Conservation (phyloP, 2,113 vertebrate species). For the Pica pica region DNA sequence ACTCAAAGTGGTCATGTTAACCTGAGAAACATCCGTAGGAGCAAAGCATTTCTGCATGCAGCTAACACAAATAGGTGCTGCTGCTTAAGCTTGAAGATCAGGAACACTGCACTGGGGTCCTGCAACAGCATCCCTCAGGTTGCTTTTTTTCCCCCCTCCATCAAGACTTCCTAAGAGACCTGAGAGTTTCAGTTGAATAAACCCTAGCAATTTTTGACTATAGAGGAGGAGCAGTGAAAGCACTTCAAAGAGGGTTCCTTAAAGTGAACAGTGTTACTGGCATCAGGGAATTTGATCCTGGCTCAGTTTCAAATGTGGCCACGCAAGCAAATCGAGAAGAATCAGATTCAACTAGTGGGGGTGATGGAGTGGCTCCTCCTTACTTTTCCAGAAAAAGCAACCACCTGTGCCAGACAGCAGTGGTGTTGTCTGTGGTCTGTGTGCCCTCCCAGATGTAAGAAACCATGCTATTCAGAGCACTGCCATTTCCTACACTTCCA, state of each 20-base stretch:
- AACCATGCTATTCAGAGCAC: not conserved
- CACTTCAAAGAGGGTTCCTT: constrained; percentile 1
- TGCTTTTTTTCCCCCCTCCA: not conserved
- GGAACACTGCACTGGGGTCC: not conserved
- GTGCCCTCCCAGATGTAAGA: not conserved
- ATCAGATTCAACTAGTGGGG: not conserved
- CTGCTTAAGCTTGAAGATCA: not conserved
- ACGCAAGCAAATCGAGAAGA: not conserved
- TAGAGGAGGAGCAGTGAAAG: not conserved
- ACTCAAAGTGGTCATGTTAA: not conserved
- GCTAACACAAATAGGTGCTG: not conserved
- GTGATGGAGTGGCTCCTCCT: not conserved
- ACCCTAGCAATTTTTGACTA: not conserved
- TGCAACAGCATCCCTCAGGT: not conserved
- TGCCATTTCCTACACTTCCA: not conserved
- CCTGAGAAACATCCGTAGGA: not conserved
- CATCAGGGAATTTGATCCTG: constrained; percentile 24
- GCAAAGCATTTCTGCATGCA: not conserved
- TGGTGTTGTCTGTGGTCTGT: not conserved
- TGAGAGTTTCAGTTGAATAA: not conserved
- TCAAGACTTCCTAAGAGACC: not conserved
- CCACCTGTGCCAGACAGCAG: not conserved
- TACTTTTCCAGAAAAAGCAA: not conserved
- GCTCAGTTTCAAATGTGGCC: not conserved
- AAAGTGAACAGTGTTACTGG: constrained; percentile 2